Evolutionary conservation across 2,888 invertebrate species (phyloP).

Genomic region (Rhamnusium bicolor): DNA sequence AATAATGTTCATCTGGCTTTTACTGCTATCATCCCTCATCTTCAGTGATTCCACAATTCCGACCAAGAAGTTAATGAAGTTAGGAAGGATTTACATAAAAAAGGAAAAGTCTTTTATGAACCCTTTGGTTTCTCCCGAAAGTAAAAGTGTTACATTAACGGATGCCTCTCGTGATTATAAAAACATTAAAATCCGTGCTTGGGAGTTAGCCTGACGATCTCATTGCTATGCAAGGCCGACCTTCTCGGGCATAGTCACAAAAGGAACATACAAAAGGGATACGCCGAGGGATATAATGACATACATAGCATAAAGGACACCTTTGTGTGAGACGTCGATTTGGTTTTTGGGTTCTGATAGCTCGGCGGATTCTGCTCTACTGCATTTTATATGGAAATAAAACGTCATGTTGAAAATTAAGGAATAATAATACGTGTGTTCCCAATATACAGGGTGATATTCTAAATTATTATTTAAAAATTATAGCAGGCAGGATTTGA

Average conservation of each 20-base stretch:
- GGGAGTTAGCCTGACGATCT: conserved; percentile 60
- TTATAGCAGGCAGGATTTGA: too few species aligned
- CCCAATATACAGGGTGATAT: not conserved
- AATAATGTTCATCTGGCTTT: not conserved
- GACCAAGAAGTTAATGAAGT: conserved; percentile 34
- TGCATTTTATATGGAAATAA: conserved; percentile 47
- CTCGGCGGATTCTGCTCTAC: conserved; percentile 41
- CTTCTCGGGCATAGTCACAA: conserved; percentile 66
- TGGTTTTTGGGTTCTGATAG: conserved; percentile 61
- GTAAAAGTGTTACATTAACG: conserved; percentile 66
- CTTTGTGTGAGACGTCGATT: conserved; percentile 64
- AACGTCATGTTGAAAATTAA: conserved; percentile 31
- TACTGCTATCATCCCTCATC: conserved; percentile 25
- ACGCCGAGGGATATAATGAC: conserved; percentile 67
- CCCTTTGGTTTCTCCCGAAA: conserved; percentile 66
- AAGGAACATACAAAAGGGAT: conserved; percentile 69
- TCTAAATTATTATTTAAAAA: too few species aligned
- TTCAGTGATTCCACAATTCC: conserved; percentile 21
- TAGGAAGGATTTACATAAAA: conserved; percentile 67
- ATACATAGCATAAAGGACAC: conserved; percentile 66
- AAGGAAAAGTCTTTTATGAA: conserved; percentile 68
- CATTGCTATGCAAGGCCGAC: conserved; percentile 70
- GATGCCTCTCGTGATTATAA: conserved; percentile 67
- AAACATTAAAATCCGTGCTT: conserved; percentile 70
- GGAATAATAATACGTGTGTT: conserved; percentile 20